These are phyloP conservation scores for Toxotes chatareus DNA, from an alignment of 2,113 vertebrate genomes.

Conservation along the genomic window DNA sequence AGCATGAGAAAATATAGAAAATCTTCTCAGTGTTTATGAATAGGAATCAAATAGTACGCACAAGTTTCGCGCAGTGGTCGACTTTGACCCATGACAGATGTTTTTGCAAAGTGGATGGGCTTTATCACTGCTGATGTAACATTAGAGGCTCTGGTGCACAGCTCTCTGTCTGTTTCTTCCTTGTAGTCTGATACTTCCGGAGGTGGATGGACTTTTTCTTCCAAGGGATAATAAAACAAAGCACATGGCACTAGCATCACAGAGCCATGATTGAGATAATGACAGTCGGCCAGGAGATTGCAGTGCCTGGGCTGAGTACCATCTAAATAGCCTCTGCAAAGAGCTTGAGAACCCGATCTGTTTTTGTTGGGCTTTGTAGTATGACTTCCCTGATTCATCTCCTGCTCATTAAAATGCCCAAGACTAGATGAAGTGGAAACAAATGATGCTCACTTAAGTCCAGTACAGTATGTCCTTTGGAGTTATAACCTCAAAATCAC, in stretches of 20 bases:
- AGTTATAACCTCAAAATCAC: constrained; percentile 46
- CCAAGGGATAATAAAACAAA: constrained; percentile 59
- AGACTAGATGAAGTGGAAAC: constrained; percentile 50
- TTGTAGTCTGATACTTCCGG: constrained; percentile 49
- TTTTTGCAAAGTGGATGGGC: constrained; percentile 52
- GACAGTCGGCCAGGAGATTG: constrained; percentile 32
- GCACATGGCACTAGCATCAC: constrained; percentile 41
- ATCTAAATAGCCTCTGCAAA: constrained; percentile 48
- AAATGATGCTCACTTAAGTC: constrained; percentile 6
- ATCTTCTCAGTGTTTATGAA: background rate
- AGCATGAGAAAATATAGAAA: background rate
- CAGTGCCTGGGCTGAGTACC: constrained; percentile 20
- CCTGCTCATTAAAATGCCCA: constrained; percentile 61
- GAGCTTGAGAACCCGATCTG: constrained; percentile 51
- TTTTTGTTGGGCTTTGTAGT: constrained; percentile 52
- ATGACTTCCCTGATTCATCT: constrained; percentile 48
- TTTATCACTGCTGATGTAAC: constrained; percentile 70
- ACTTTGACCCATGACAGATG: constrained; percentile 59
- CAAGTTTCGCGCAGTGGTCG: background rate
- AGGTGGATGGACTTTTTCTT: constrained; percentile 30
- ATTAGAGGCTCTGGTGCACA: constrained; percentile 44
- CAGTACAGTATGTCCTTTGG: constrained; percentile 17
- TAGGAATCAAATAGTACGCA: background rate
- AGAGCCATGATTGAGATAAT: constrained; percentile 44
- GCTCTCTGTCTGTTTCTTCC: constrained; percentile 39